Conservation (phyloP, 2,797 vertebrate genomes). For the Smutsia gigantea region DNA sequence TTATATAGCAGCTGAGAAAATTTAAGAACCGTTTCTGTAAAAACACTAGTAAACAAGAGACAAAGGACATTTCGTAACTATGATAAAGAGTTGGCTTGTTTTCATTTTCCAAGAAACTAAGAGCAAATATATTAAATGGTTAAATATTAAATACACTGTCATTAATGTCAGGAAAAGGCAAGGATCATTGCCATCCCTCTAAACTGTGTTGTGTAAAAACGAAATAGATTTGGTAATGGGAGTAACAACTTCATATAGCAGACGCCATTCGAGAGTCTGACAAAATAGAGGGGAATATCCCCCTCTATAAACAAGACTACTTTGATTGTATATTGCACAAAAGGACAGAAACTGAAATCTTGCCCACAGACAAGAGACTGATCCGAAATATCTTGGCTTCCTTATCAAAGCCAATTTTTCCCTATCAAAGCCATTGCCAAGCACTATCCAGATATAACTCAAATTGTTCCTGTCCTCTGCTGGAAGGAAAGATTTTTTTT, state of each 20-base stretch:
- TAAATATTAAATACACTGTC: neutral
- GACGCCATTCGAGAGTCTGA: neutral
- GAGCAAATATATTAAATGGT: neutral
- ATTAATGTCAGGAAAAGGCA: neutral
- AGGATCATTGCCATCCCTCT: neutral
- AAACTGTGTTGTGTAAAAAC: neutral
- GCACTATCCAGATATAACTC: neutral
- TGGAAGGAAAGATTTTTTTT: neutral
- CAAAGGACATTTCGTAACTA: constrained; percentile 42
- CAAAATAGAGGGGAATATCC: neutral
- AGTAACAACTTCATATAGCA: neutral
- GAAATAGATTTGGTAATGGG: neutral
- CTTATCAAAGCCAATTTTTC: neutral
- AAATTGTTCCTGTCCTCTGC: neutral
- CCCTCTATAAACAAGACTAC: neutral
- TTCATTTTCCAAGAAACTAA: constrained; percentile 28
- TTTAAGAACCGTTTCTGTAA: constrained; percentile 24
- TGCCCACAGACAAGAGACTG: neutral
- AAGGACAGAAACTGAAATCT: neutral
- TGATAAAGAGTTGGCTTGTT: constrained; percentile 25
- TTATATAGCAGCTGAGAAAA: constrained; percentile 6
- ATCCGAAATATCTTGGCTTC: neutral
- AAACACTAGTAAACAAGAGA: neutral
- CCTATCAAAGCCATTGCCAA: neutral
- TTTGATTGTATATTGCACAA: neutral